A percentile compares a stretch with the other conserved stretches of the same genome.
Conservation (phyloP, 2,888 invertebrate species). For the Criorhina ranunculi region DNA sequence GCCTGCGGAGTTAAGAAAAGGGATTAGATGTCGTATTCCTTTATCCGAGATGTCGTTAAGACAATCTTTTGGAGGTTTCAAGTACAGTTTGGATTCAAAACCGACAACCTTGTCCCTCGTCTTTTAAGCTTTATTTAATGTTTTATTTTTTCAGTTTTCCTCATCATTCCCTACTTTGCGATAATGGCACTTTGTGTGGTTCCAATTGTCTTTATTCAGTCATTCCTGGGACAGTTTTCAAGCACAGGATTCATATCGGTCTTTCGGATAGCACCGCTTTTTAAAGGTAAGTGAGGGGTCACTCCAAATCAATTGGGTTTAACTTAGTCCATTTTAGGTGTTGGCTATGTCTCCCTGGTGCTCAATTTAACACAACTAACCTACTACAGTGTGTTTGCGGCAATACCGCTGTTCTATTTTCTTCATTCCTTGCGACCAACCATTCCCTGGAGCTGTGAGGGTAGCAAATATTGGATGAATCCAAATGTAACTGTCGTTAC, state of each 20-base stretch:
- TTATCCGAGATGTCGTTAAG: too few species aligned
- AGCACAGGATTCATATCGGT: conserved; percentile 92
- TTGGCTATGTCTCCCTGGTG: conserved; percentile 92
- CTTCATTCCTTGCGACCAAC: conserved; percentile 87
- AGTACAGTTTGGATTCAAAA: too few species aligned
- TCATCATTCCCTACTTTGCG: conserved; percentile 83
- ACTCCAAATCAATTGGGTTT: too few species aligned
- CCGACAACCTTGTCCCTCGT: too few species aligned
- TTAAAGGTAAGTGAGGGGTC: conserved; percentile 89
- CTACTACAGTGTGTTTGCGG: conserved; percentile 86
- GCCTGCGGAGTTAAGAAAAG: too few species aligned
- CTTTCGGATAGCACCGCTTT: conserved; percentile 92
- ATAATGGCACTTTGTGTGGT: conserved; percentile 93
- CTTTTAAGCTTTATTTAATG: too few species aligned
- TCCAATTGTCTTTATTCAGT: conserved; percentile 94
- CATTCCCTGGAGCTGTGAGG: conserved; percentile 92
- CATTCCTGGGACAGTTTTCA: conserved; percentile 94
- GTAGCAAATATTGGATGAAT: conserved; percentile 80
- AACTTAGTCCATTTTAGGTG: conserved; percentile 86
- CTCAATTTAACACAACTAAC: conserved; percentile 91
- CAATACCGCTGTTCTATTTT: conserved; percentile 89
- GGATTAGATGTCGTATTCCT: too few species aligned
- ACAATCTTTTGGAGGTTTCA: too few species aligned
- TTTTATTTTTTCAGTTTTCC: conserved; percentile 77
- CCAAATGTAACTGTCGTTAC: conserved; percentile 65